Percentiles rank a stretch among this genome's conserved stretches.
Evolutionary conservation across 1,140 invertebrate species (phyloP).

Genomic region (Drosophila arawakana): DNA sequence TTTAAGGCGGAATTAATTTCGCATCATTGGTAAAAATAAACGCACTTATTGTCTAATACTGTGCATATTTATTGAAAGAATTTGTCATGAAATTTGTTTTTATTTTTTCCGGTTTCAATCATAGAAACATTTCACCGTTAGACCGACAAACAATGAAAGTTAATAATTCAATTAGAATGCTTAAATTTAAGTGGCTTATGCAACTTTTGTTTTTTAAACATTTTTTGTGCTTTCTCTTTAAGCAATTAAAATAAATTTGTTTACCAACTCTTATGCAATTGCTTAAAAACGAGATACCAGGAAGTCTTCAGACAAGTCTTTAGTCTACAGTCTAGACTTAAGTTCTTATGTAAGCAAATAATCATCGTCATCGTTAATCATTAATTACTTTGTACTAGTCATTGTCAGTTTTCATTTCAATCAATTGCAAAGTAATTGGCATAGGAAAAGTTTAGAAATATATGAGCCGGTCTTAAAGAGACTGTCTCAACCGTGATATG

Average conservation of each 20-base stretch:
- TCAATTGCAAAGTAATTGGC: conserved; percentile 20
- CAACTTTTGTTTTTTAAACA: conserved; percentile 21
- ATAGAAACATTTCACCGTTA: conserved; percentile 18
- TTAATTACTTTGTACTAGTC: conserved; percentile 38
- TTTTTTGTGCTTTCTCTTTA: conserved; percentile 15
- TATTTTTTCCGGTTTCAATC: too few relatives aligned
- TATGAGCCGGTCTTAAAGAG: neutral
- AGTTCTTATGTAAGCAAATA: conserved; percentile 30
- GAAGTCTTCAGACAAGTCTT: conserved; percentile 13
- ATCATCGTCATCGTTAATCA: neutral
- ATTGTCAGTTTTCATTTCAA: conserved; percentile 22
- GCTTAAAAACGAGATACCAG: conserved; percentile 15
- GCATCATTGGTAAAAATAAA: conserved; percentile 75
- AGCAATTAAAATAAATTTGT: neutral
- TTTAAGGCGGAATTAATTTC: conserved; percentile 15
- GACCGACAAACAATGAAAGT: conserved; percentile 17
- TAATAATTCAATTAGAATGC: conserved; percentile 39
- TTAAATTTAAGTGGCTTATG: conserved; percentile 33
- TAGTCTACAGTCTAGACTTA: conserved; percentile 8
- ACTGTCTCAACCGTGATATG: neutral
- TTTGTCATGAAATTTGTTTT: neutral
- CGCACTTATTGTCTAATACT: conserved; percentile 13
- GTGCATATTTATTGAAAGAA: neutral
- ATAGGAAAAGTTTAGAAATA: neutral
- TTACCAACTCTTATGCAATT: conserved; percentile 36